Evolutionary conservation across 1,140 invertebrate genomes (phyloP), one percentile per base, ranked within the genome.

Genomic region (Halesus radiatus): DNA sequence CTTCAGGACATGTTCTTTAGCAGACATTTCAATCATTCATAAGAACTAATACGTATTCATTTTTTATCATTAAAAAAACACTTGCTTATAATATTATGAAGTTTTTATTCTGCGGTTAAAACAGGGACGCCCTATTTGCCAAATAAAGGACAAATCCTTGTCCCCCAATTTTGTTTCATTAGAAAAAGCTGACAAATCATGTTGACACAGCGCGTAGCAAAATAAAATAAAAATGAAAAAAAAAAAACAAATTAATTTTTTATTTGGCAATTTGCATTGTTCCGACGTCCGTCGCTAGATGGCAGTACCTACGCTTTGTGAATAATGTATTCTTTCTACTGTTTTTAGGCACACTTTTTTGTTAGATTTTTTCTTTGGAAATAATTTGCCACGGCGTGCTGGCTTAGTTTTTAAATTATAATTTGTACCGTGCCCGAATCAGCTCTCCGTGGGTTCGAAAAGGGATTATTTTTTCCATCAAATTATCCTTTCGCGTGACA

Each of bases 401-500:
- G 50, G 70, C 45, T 72, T 45, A 37, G 5, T 45, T 45, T 45
- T 45, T 45, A 52, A 72, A 23, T 45, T 50, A 20, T 23, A 50
- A 50, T 6, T 16, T 76, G 54, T 62, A 45, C 7, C 74, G 74
- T 45, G 50, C 56, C 56, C 22, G 45, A 76, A 76, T 76, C 29
- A 32, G 56, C 53, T 74, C 18, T 74, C 53, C 26, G 56, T 74
- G 15, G 53, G 29, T 50, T 76, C 50, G 37, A 18, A 62, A 76
- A 62, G 74, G 74, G 62, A 62, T 76, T 45, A 62, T 76, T 76
- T 76, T 13, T 37, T 54, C 13, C 23, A 37, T 45, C 18, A 62
- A 76, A 58, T 76, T 76, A 76, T 62, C 56, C 23, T 37, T 76
- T 76, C 56, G 74, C 74, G 74, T 76, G 74, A 26, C 74, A 60